A percentile compares a stretch with the other conserved stretches of the same genome.
phyloP scores from a whole-genome alignment of 2,888 invertebrate genomes.

The Ramazzottius varieornatus region DNA sequence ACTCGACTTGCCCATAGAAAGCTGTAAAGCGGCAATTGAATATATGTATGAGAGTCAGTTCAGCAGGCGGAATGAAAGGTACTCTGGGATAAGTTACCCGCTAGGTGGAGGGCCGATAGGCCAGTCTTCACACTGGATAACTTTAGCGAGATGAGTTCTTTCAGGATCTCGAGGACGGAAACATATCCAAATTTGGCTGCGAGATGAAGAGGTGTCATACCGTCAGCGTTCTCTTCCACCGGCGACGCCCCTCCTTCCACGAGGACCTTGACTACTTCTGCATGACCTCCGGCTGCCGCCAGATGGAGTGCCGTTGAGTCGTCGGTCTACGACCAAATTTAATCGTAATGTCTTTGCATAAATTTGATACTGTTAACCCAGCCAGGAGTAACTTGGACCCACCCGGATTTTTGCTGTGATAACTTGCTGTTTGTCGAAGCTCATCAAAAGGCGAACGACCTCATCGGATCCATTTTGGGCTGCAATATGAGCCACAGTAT shows the following conservation, averaged over 20 bases:
- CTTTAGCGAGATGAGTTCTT: conserved; percentile 16
- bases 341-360: too few species aligned
- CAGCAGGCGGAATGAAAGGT: too few species aligned
- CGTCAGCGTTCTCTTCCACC: conserved; percentile 81
- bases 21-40: too few species aligned
- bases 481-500: conserved; percentile 95
- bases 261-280: conserved; percentile 74
- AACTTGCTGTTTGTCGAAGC: conserved; percentile 81
- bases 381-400: background rate
- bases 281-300: conserved; percentile 92
- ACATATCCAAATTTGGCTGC: conserved; percentile 87
- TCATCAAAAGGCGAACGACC: conserved; percentile 93
- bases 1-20: conserved; percentile 28
- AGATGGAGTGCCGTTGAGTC: conserved; percentile 88
- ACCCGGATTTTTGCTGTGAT: conserved; percentile 69
- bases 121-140: conserved; percentile 20
- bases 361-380: too few species aligned
- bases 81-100: too few species aligned
- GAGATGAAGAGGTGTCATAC: conserved; percentile 78
- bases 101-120: conserved; percentile 82
- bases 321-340: conserved; percentile 29
- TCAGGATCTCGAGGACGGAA: conserved; percentile 66
- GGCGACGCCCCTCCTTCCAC: conserved; percentile 84
- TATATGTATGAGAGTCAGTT: too few species aligned
- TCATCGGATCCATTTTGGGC: conserved; percentile 91